Evolutionary conservation across 2,888 invertebrate species (phyloP), one percentile per base, ranked within the genome.

Genomic region (Nemapogon koenigi): DNA sequence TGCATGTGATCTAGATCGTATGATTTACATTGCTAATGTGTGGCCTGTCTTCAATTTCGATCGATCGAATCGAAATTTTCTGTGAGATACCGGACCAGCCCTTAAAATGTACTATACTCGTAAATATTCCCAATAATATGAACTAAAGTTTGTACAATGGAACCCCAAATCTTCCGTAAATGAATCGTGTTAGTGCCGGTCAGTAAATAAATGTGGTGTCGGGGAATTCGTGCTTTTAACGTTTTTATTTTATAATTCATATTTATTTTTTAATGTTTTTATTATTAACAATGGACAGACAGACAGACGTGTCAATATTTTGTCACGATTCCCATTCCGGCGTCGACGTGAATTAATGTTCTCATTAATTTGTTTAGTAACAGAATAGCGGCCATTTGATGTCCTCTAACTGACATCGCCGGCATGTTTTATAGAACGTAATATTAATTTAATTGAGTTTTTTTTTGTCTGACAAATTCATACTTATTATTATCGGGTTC

Each of bases 251-350:
- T 31, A 33, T 19, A 33, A 19, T 19, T 33, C 33, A 33, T 33
- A 31, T 16, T 28, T n/a, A 8, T 28, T n/a, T 11, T n/a, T n/a
- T n/a, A n/a, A 28, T 33, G 16, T 33, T 32, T 33, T 33, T 19
- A 33, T 33, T 33, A 8, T 18, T 18, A 19, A 11, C 19, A 33
- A 15, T 13, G 39, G 41, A 44, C 43, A 37, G 11, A 10, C 39
- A 40, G 25, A 46, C 47, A 47, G 43, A 59, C 64, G 59, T 70
- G 72, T 78, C 76, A 76, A 78, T 78, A 75, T 73, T 75, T 67
- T 78, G 76, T 78, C 78, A 78, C 75, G 73, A 73, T 62, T 63
- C 57, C 56, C 67, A 68, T 71, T 69, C 51, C 49, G 53, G 53
- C 29, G 37, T 17, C 53, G 76, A 73, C 76, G 59, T 63, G 49